Base-by-base conservation (phyloP, 2,797 vertebrate genomes). In the Gymnoscopelus braueri region DNA sequence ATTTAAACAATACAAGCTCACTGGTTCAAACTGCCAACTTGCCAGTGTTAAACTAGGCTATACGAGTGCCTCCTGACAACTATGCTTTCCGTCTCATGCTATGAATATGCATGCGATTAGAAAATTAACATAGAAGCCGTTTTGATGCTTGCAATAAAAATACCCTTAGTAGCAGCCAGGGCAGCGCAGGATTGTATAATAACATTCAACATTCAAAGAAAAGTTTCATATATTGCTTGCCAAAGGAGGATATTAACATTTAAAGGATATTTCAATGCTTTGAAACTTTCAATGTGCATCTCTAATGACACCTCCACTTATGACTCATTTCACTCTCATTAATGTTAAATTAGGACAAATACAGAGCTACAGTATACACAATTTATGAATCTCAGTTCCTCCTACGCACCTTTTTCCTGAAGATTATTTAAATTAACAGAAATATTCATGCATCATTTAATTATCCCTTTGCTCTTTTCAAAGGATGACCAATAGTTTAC, bases 321-420 rank as follows among this genome's bases (percentile, higher is more conserved):
- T 19, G 55, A 65, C 63, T 44, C 61, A 65, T 80, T 84, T 81
- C 70, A 69, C 19, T 71, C 52, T 76, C 72, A 84, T 84, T 81
- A 80, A 84, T 69, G 14, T 77, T 74, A 49, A 58, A 84, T 82
- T 73, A 77, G 58, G 67, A 56, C 51, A 50, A 72, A 58, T 62
- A 66, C 58, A n/a, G 24, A 7, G 10, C 11, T 48, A 24, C 7
- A 44, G 6, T 54, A 75, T 80, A 69, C 71, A 83, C 86, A 75
- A 85, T 90, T 86, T 60, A 86, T 83, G 60, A 83, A 52, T 65
- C 66, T 14, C 50, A 29, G 4, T 10, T 54, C 49, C 1, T 15
- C 60, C 24, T 62, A 49, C 2, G 10, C 19, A 5, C 35, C 47
- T 35, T 67, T 72, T 76, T 65, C 19, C 26, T 49, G 10, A n/a